These are phyloP conservation scores for Platichthys flesus DNA, from an alignment of 2,113 vertebrate species.

Conservation along the genomic window DNA sequence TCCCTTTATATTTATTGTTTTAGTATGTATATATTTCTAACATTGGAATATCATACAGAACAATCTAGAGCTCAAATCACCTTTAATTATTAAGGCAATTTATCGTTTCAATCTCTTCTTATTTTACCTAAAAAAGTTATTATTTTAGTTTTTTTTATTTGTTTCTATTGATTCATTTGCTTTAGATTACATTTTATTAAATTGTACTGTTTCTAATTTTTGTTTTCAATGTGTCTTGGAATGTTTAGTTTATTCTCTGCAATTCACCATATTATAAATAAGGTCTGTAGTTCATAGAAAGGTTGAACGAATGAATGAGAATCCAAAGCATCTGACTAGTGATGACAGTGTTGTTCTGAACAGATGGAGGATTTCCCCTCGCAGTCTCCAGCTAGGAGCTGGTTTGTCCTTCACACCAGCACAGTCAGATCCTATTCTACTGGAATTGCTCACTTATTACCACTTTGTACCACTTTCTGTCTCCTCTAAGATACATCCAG, in stretches of 20 bases:
- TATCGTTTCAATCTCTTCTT: no score
- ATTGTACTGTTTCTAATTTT: no score
- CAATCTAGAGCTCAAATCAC: no score
- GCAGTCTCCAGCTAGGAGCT: constrained; percentile 26
- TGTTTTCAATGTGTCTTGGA: no score
- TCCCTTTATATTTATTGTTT: no score
- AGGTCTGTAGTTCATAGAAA: neutral
- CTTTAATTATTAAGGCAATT: no score
- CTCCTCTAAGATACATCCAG: neutral
- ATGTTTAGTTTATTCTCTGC: neutral
- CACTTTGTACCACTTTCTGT: neutral
- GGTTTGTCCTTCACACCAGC: constrained; percentile 4
- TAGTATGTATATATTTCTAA: no score
- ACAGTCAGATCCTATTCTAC: constrained; percentile 17
- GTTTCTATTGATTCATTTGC: no score
- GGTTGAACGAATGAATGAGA: neutral
- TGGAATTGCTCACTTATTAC: neutral
- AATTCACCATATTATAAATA: neutral
- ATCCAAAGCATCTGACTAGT: neutral
- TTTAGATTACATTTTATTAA: no score
- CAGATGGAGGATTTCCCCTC: constrained; percentile 35
- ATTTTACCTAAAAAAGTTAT: no score
- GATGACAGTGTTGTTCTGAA: constrained; percentile 14
- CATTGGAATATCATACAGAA: no score
- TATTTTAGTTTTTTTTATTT: no score